Base-by-base conservation (phyloP, 1,140 invertebrate species). In the Anagrus nilaparvatae region DNA sequence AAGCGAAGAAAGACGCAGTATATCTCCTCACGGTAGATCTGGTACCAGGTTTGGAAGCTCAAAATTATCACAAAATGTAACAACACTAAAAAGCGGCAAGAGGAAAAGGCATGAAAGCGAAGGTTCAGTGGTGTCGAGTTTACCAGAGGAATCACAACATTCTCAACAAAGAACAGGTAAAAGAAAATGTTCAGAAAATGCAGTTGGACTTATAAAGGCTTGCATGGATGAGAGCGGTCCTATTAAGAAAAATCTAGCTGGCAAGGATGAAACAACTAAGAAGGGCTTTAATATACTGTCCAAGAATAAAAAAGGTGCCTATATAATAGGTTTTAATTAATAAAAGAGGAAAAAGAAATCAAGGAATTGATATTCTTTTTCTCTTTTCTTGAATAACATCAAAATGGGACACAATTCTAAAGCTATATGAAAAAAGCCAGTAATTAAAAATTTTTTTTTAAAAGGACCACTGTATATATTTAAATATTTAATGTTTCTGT, bases 101-200 rank as follows among this genome's bases (percentile, higher is more conserved):
- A 69, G 84, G 32, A 84, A 84, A 57, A 67, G 84, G 4, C 77
- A 82, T 50, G 83, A 85, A 55, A 84, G 81, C 0, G 84, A 85
- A 47, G 82, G 81, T 56, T 81, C 78, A n/a, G 71, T 70, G 32
- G 69, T 77, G 14, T 74, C 70, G 9, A 67, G 69, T 49, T 65
- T 75, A 40, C 74, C 77, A 48, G 69, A 77, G 28, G 77, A 79
- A 44, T 69, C 58, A 13, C 42, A 43, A 23, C 41, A 29, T 8
- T 27, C 17, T 7, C 62, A 67, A 39, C 56, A 62, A 60, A 56
- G 76, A 65, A 55, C 63, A 56, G 65, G 69, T 47, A 79, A 79
- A 60, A 60, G 79, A 52, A 79, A 81, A 65, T 78, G 73, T 51
- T 77, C 74, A 20, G 79, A 81, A 52, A 80, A 78, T 56, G 75